Conservation (phyloP, 2,113 vertebrate species). For the Sinocyclocheilus grahami region DNA sequence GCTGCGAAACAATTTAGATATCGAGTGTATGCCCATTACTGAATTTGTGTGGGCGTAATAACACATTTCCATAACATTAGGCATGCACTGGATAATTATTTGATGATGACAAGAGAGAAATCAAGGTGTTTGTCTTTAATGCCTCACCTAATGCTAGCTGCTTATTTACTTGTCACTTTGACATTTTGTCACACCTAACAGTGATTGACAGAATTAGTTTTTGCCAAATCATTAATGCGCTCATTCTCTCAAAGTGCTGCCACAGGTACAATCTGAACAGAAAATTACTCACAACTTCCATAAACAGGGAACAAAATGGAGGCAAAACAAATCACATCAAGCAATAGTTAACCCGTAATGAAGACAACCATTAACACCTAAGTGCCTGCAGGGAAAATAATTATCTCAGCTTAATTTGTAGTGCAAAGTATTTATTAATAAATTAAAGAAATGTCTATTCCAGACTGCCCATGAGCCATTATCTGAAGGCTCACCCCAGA, state of each 20-base stretch:
- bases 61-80: constrained; percentile 52
- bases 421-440: constrained; percentile 47
- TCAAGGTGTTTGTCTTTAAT: constrained; percentile 58
- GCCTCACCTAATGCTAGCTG: constrained; percentile 48
- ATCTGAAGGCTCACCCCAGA: not conserved
- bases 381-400: constrained; percentile 52
- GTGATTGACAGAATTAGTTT: constrained; percentile 57
- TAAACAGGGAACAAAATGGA: constrained; percentile 55
- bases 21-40: constrained; percentile 47
- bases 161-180: constrained; percentile 63
- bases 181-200: constrained; percentile 63
- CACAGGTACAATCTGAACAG: constrained; percentile 52
- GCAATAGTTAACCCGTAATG: constrained; percentile 53
- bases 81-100: constrained; percentile 58
- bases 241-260: constrained; percentile 48
- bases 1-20: not conserved
- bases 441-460: constrained; percentile 46
- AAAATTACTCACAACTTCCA: constrained; percentile 51
- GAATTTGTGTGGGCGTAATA: constrained; percentile 51
- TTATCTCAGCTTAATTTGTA: constrained; percentile 56
- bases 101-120: constrained; percentile 48
- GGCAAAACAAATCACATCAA: constrained; percentile 60
- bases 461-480: constrained; percentile 21
- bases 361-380: constrained; percentile 61
- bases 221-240: constrained; percentile 57